Evolutionary conservation across 2,113 vertebrate genomes (phyloP), one percentile per base, ranked within the genome.

Genomic region (Junco hyemalis): DNA sequence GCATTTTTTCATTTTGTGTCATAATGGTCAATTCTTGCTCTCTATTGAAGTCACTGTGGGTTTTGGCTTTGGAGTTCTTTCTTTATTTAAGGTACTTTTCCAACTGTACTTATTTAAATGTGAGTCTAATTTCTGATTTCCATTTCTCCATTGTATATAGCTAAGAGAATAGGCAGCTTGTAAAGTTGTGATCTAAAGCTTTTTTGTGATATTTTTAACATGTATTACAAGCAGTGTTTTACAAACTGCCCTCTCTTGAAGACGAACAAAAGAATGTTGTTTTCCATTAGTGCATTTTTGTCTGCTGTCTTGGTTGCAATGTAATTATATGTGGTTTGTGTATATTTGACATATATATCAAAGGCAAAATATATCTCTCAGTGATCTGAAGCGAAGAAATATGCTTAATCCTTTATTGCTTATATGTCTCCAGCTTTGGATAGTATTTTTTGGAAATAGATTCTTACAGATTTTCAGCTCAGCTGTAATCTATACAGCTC

Each of bases 391-490:
- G 65, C 6, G 31, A 86, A 91, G 54, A 93, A 91, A 80, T 50
- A n/a, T 1, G 4, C 54, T 91, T 74, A 57, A 61, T 92, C 31
- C 44, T 72, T 81, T 61, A 73, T 61, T 86, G 45, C 65, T 88
- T 92, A 5, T 53, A 45, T 25, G 63, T 81, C 57, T 88, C 8
- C 45, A 72, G 35, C 38, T 84, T 79, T 50, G 25, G 29, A 50
- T 87, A 74, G 38, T 70, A 42, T 81, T 96, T 92, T 81, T 92
- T 93, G 40, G 80, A 90, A 96, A 64, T 16, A 79, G 25, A 56
- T 71, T 69, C 29, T 86, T 70, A 56, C 12, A 68, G 64, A 60
- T 92, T 88, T 96, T 94, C 85, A 93, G 31, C 79, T 94, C 80
- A 86, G 45, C 86, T 93, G 85, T 92, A 94, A 92, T 78, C 81